A percentile compares a stretch with the other conserved stretches of the same genome.
phyloP scores from a whole-genome alignment of 2,113 vertebrate genomes.

The Naja naja region DNA sequence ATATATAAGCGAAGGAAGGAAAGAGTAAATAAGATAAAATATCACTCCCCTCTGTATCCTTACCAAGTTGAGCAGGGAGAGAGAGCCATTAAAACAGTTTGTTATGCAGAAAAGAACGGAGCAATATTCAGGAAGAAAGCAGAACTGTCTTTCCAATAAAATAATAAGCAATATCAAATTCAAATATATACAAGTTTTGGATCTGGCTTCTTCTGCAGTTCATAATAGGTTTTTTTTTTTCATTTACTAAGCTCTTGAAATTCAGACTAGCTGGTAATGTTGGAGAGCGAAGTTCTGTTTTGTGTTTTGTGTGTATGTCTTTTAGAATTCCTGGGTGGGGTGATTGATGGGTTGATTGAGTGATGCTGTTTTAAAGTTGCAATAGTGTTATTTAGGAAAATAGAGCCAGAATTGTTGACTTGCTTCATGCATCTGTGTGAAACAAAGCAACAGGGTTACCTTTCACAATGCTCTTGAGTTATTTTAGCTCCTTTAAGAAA shows the following conservation, averaged over 20 bases:
- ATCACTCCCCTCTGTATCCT: neutral
- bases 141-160: neutral
- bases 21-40: neutral
- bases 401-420: neutral
- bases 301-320: neutral
- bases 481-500: constrained; percentile 20
- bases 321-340: neutral
- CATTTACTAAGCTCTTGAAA: neutral
- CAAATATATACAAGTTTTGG: neutral
- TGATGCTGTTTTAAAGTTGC: neutral
- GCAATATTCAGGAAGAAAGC: neutral
- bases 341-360: neutral
- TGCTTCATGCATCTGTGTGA: neutral
- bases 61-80: neutral
- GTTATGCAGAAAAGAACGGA: neutral
- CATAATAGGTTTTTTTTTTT: neutral
- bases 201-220: neutral
- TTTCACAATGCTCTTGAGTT: constrained; percentile 36
- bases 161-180: neutral
- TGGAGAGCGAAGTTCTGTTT: neutral
- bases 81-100: neutral
- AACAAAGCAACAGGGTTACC: neutral
- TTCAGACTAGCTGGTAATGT: neutral
- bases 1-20: neutral
- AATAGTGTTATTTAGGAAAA: neutral